Evolutionary conservation across 2,888 invertebrate genomes (phyloP), one percentile per base, ranked within the genome.

Genomic region (Synanthedon myopaeformis): DNA sequence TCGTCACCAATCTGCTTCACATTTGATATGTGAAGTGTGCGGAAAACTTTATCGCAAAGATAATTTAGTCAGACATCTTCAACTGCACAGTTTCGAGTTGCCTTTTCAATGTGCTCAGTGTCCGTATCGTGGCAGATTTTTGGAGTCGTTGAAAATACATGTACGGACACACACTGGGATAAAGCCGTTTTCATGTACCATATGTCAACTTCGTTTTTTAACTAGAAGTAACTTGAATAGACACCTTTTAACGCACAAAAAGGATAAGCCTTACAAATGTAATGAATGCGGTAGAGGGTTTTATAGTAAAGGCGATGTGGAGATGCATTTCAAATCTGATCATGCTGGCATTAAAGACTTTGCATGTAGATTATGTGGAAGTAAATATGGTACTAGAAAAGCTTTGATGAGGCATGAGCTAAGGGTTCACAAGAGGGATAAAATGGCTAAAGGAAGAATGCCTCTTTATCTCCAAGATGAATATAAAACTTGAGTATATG

Each of bases 391-490:
- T 0, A 74, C 72, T 10, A 73, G 68, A 42, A 80, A 76, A 60
- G 73, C 74, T 11, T 55, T 80, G 3, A 77, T 78, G 79, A 71
- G 77, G 52, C 82, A 81, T 63, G 76, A 79, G 57, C 54, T 79
- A 41, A 65, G 71, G 52, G 74, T 80, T 3, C 82, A 82, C 53
- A 81, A 79, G 51, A 72, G 81, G 56, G 67, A 74, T 53, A 81
- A 81, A 59, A 69, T 79, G 72, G 64, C 70, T 1, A 76, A 73
- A 58, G 81, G 81, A 0, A 63, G 82, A 41, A 69, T 74, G 65
- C 82, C 84, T 12, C 59, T 81, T 52, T 83, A 84, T 63, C 65
- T 83, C 53, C 78, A 74, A 60, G 69, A 63, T 50, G 76, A 72
- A 54, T 73, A 70, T 56, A 68, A 60, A 49, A 67, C 35, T 35